Percentiles rank a stretch among this genome's conserved stretches.
Conservation (phyloP, 2,888 invertebrate genomes). For the Cantharis rustica region DNA sequence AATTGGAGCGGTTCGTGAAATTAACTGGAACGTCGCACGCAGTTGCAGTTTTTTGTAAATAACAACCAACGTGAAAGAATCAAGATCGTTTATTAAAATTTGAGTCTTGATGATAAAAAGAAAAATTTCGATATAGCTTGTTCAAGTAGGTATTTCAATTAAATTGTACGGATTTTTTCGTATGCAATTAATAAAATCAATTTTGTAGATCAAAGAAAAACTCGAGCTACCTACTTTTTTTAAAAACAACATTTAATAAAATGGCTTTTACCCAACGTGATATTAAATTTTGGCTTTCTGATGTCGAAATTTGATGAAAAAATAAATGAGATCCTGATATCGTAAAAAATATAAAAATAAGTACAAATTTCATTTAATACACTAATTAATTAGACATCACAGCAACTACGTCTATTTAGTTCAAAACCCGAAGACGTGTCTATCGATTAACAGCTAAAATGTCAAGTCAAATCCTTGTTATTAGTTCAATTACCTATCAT, state of each 20-base stretch:
- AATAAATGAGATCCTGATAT: not conserved
- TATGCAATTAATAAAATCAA: not conserved
- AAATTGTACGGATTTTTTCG: not conserved
- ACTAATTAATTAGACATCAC: not conserved
- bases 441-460: not conserved
- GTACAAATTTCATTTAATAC: not conserved
- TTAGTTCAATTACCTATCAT: not conserved
- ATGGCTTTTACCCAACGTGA: not conserved
- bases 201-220: not conserved
- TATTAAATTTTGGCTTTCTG: not conserved
- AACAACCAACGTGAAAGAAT: not conserved
- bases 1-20: not conserved
- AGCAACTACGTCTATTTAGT: not conserved
- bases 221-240: not conserved
- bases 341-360: not conserved
- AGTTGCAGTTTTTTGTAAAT: not conserved
- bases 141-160: not conserved
- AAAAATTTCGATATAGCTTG: not conserved
- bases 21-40: not conserved
- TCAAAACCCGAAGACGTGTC: not conserved
- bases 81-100: not conserved
- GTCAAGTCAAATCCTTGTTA: slow-evolving; percentile 3
- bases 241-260: not conserved
- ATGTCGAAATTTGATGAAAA: not conserved
- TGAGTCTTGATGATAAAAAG: not conserved